These are phyloP conservation scores for Bimastos eiseni DNA, from an alignment of 2,888 invertebrate species.

Conservation along the genomic window DNA sequence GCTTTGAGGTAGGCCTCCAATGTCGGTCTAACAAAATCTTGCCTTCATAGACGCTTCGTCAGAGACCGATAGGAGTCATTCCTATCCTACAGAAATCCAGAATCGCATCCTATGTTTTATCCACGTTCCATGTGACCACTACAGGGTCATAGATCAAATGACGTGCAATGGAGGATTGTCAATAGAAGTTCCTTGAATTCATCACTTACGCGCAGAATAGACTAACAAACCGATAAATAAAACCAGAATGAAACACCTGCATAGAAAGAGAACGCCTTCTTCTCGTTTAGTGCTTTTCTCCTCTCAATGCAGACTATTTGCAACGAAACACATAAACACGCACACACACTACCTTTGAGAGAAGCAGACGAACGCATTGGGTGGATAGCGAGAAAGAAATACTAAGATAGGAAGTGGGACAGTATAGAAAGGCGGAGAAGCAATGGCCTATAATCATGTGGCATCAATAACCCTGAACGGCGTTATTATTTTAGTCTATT, in stretches of 20 bases:
- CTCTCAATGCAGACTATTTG: not conserved
- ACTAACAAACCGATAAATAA: not conserved
- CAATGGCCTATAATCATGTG: conserved; percentile 2
- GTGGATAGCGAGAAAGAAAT: too few relatives aligned
- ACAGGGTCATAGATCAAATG: not conserved
- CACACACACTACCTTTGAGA: not conserved
- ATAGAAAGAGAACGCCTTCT: not conserved
- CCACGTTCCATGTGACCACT: too few relatives aligned
- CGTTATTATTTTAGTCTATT: not conserved
- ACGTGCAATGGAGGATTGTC: not conserved
- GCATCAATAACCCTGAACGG: not conserved
- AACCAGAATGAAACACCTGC: not conserved
- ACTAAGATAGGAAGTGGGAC: not conserved
- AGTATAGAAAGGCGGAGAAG: not conserved
- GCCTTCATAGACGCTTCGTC: too few relatives aligned
- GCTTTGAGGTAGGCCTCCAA: too few relatives aligned
- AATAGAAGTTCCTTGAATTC: not conserved
- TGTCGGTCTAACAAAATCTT: too few relatives aligned
- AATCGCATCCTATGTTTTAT: too few relatives aligned
- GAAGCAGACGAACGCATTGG: not conserved
- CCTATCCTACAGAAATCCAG: too few relatives aligned
- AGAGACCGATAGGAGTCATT: too few relatives aligned
- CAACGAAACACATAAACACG: too few relatives aligned
- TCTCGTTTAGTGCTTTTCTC: not conserved
- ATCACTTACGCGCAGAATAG: not conserved